phyloP scores from a whole-genome alignment of 2,113 vertebrate species.

The Naja naja region DNA sequence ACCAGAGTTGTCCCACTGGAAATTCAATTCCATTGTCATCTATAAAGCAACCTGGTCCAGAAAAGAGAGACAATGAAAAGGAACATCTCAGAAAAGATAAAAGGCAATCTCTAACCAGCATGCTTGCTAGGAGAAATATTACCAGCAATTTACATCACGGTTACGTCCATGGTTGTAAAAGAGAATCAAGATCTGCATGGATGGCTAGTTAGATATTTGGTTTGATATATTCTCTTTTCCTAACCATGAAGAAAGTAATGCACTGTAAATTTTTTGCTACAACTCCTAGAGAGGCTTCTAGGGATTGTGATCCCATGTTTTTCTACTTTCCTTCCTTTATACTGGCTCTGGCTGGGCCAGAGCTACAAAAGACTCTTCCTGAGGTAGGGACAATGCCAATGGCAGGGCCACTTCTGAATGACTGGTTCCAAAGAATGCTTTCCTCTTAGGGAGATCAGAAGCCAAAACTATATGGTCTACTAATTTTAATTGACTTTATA shows the following conservation, averaged over 20 bases:
- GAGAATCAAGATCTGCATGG: not conserved
- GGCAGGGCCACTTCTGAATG: not conserved
- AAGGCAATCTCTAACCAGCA: not conserved
- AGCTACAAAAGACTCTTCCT: not conserved
- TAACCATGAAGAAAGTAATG: not conserved
- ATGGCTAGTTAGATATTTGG: not conserved
- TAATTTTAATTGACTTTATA: not conserved
- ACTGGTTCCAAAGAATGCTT: not conserved
- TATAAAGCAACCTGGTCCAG: conserved; percentile 71
- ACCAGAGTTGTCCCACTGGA: conserved; percentile 82
- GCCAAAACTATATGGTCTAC: not conserved
- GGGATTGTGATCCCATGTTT: not conserved
- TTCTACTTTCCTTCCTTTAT: not conserved
- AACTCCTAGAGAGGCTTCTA: not conserved
- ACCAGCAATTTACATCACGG: not conserved
- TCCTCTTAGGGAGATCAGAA: not conserved
- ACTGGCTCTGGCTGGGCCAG: not conserved
- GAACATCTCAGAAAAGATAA: not conserved
- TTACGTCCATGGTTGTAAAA: not conserved
- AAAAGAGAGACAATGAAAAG: not conserved
- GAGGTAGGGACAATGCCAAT: not conserved
- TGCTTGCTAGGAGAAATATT: not conserved
- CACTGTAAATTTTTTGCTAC: not conserved
- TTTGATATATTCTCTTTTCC: not conserved
- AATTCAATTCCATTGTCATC: conserved; percentile 79